Evolutionary conservation across 2,113 vertebrate species (phyloP), one percentile per base, ranked within the genome.

Genomic region (Ursus arctos): DNA sequence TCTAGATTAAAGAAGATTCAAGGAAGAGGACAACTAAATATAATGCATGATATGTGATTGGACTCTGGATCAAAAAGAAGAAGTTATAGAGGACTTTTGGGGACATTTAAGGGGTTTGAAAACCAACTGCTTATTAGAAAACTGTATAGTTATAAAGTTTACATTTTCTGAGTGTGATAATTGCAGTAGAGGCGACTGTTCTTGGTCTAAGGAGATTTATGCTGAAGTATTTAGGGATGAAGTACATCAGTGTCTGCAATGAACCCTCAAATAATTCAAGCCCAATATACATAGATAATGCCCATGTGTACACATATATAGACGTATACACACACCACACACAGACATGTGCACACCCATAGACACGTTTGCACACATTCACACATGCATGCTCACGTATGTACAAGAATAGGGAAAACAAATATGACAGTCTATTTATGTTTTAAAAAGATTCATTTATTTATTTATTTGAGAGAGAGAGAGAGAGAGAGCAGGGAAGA

Each of bases 1-100:
- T 91, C 47, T 91, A 83, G 65, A 81, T 55, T 72, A 88, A 96
- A 88, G 28, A 28, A 82, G 9, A 67, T 5, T 55, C 57, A 88
- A 92, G 31, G 72, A 40, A 51, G 31, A 33, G 47, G 43, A 21
- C 26, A 84, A 13, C 9, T 19, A 53, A 82, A 67, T 77, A 83
- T 15, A 82, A 49, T 21, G 2, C 15, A 28, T 79, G 33, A 24
- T 49, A 14, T 40, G 19, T 69, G 1, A 33, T 79, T 80, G 24
- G 11, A n/a, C 9, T 24, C 43, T 51, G 28, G 12, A 77, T 80
- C 72, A 51, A 90, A 95, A 82, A 88, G 19, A 67, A 57, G 21
- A 55, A 16, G 2, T 53, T 53, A 77, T 79, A 72, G 53, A 88
- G 43, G 51, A 55, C 22, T 91, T 31, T 53, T 80, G 9, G 63